Conservation (phyloP, 35 echinoderm and acorn worm genomes). For the Holothuria glaberrima region DNA sequence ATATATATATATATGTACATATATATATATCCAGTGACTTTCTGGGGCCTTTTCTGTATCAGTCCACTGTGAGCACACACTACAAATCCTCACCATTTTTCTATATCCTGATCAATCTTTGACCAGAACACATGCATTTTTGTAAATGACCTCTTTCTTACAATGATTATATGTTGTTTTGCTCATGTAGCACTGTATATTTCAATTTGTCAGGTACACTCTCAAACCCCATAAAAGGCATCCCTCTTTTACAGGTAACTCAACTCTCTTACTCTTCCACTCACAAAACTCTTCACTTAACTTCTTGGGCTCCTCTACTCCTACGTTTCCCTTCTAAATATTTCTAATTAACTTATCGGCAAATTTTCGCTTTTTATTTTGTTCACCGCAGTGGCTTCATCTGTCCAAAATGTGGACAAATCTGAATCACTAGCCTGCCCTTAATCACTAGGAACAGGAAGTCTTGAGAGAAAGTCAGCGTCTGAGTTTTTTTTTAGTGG, state of each 20-base stretch:
- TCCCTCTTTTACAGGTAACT: slow-evolving; percentile 62
- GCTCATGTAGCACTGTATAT: neutral
- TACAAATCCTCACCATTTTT: slow-evolving; percentile 18
- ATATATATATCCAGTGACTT: slow-evolving; percentile 62
- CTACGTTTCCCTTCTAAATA: slow-evolving; percentile 28
- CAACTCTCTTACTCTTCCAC: slow-evolving; percentile 10
- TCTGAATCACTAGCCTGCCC: no score
- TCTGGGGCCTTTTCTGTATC: slow-evolving; percentile 38
- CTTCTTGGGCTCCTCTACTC: slow-evolving; percentile 32
- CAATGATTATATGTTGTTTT: no score
- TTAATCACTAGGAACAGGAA: no score
- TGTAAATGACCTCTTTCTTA: no score
- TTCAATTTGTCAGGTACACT: slow-evolving; percentile 43
- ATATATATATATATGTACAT: no score
- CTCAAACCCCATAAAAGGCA: slow-evolving; percentile 68
- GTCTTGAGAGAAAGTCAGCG: neutral
- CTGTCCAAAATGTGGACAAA: no score
- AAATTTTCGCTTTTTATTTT: neutral
- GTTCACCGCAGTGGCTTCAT: no score
- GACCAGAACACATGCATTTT: no score
- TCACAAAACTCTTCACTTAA: neutral
- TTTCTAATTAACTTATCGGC: neutral
- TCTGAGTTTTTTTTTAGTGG: neutral
- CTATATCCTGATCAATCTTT: no score
- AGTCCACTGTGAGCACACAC: neutral